These are phyloP conservation scores for Conus betulinus DNA, from an alignment of 1,140 invertebrate species.

Conservation along the genomic window DNA sequence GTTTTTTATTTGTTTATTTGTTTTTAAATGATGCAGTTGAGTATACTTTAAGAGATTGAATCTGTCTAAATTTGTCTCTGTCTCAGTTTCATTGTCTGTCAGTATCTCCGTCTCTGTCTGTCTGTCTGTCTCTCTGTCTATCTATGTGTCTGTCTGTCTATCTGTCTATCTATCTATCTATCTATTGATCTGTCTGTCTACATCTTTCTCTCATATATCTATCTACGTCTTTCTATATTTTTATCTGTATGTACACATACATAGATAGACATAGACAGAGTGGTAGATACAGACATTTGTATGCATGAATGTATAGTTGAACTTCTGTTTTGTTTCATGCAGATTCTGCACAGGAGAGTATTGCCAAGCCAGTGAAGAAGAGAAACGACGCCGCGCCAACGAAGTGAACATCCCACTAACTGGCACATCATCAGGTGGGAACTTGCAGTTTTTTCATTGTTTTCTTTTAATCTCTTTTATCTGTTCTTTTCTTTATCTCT, in stretches of 20 bases:
- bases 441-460: neutral
- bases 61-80: neutral
- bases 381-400: conserved; percentile 15
- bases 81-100: neutral
- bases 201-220: too few species aligned
- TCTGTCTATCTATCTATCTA: too few species aligned
- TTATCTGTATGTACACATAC: too few species aligned
- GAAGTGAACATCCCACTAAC: conserved; percentile 12
- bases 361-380: neutral
- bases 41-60: too few species aligned
- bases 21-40: too few species aligned
- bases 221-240: too few species aligned
- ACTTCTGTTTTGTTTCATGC: neutral
- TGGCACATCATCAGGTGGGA: neutral
- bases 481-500: neutral
- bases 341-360: neutral
- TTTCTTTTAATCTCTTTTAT: neutral
- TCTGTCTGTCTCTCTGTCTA: neutral
- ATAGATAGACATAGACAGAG: too few species aligned
- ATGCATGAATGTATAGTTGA: too few species aligned
- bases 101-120: neutral
- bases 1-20: too few species aligned
- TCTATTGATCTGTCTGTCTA: too few species aligned
- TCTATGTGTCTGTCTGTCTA: neutral
- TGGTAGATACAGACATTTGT: too few species aligned